A percentile compares a stretch with the other conserved stretches of the same genome.
These are phyloP conservation scores for Dioctria linearis DNA, from an alignment of 2,888 invertebrate genomes.

Conservation along the genomic window DNA sequence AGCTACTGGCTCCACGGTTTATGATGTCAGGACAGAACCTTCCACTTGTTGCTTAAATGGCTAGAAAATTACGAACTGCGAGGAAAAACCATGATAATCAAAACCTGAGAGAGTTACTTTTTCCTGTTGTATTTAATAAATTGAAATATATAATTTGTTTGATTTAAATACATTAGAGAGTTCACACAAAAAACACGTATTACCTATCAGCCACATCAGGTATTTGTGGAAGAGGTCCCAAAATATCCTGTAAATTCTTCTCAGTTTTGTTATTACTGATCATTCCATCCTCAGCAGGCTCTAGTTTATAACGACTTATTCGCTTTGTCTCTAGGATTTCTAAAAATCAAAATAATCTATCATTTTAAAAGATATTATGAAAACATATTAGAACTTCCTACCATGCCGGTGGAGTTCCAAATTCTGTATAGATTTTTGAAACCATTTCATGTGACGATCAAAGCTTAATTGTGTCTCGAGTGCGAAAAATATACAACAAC, in stretches of 20 bases:
- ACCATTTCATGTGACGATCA: constrained; percentile 70
- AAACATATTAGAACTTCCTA: constrained; percentile 52
- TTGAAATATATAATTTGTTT: too few species aligned
- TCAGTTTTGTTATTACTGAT: constrained; percentile 47
- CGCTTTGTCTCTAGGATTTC: constrained; percentile 68
- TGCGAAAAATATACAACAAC: constrained; percentile 69
- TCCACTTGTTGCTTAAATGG: too few species aligned
- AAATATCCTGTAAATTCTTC: constrained; percentile 62
- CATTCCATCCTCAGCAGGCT: constrained; percentile 36
- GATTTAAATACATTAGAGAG: too few species aligned
- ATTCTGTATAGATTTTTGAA: constrained; percentile 70
- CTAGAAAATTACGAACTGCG: too few species aligned
- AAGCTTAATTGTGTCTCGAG: constrained; percentile 67
- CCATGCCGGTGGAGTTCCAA: constrained; percentile 68
- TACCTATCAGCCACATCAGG: constrained; percentile 64
- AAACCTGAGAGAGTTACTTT: too few species aligned
- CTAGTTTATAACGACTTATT: constrained; percentile 63
- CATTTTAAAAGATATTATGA: background rate
- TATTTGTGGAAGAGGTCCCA: constrained; percentile 69
- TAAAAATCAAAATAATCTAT: constrained; percentile 38
- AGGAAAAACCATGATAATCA: too few species aligned
- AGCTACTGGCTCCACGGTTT: too few species aligned
- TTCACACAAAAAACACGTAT: too few species aligned
- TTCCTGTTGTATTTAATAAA: too few species aligned
- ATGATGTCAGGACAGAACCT: too few species aligned